These are phyloP conservation scores for Macaria liturata DNA, from an alignment of 2,888 invertebrate genomes.

Conservation along the genomic window DNA sequence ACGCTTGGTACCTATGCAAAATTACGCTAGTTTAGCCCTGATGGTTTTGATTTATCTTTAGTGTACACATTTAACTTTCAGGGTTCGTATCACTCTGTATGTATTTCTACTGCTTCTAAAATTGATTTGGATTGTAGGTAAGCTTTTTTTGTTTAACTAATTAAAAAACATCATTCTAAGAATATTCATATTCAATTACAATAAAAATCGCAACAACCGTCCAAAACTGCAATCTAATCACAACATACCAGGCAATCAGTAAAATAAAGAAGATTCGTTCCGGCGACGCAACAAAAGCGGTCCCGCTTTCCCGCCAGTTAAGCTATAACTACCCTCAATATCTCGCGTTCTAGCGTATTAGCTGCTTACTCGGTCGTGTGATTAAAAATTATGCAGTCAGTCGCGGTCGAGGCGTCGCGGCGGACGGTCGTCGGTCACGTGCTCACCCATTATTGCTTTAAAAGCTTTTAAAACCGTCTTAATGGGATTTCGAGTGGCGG, in stretches of 20 bases:
- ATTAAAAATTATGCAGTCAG: constrained; percentile 80
- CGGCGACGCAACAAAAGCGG: constrained; percentile 52
- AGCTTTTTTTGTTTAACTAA: too few species aligned
- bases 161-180: too few species aligned
- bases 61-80: too few species aligned
- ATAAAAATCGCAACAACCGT: constrained; percentile 4
- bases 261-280: constrained; percentile 52
- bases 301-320: constrained; percentile 54
- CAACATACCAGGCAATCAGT: constrained; percentile 38
- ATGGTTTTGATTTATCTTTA: too few species aligned
- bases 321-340: constrained; percentile 60
- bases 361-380: constrained; percentile 80
- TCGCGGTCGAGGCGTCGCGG: constrained; percentile 49
- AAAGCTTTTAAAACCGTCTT: constrained; percentile 71
- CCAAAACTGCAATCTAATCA: constrained; percentile 13
- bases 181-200: too few species aligned
- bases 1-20: too few species aligned
- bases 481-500: constrained; percentile 33
- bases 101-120: too few species aligned
- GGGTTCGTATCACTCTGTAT: too few species aligned
- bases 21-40: too few species aligned
- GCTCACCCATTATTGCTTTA: constrained; percentile 58
- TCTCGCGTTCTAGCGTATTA: constrained; percentile 77
- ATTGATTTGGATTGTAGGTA: too few species aligned
- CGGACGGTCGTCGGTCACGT: constrained; percentile 59